These are phyloP conservation scores for Bruchidius siliquastri DNA, from an alignment of 2,888 invertebrate genomes.

Conservation along the genomic window DNA sequence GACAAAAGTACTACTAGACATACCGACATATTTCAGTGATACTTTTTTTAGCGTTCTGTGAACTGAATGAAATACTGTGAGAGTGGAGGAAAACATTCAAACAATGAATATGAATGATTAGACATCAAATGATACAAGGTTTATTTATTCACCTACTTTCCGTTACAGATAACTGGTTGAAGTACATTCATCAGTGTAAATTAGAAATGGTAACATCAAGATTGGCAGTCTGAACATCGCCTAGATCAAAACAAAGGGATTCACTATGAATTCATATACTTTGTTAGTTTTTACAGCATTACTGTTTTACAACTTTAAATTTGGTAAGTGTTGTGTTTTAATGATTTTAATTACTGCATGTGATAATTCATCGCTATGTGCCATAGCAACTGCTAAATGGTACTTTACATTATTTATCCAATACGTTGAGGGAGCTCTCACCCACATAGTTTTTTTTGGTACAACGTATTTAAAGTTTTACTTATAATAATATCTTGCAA, in stretches of 20 bases:
- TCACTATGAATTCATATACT: not conserved
- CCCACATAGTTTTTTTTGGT: no score
- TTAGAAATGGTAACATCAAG: not conserved
- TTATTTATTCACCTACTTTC: not conserved
- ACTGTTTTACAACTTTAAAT: not conserved
- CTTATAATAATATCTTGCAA: no score
- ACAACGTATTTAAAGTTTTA: no score
- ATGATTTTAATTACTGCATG: not conserved
- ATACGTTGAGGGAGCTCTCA: no score
- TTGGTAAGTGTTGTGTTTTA: not conserved
- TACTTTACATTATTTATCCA: not conserved
- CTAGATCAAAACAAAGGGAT: not conserved
- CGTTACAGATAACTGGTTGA: not conserved
- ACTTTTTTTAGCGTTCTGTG: no score
- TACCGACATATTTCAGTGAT: no score
- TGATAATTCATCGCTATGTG: not conserved
- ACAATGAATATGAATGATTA: not conserved
- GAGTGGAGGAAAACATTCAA: no score
- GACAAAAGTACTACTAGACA: no score
- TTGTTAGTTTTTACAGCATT: not conserved
- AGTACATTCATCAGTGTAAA: not conserved
- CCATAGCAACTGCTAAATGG: not conserved
- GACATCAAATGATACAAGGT: not conserved
- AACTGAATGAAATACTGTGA: no score
- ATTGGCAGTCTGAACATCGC: not conserved